A percentile compares a stretch with the other conserved stretches of the same genome.
Conservation (phyloP, 2,888 invertebrate genomes). For the Zhuqinia jingwanae region DNA sequence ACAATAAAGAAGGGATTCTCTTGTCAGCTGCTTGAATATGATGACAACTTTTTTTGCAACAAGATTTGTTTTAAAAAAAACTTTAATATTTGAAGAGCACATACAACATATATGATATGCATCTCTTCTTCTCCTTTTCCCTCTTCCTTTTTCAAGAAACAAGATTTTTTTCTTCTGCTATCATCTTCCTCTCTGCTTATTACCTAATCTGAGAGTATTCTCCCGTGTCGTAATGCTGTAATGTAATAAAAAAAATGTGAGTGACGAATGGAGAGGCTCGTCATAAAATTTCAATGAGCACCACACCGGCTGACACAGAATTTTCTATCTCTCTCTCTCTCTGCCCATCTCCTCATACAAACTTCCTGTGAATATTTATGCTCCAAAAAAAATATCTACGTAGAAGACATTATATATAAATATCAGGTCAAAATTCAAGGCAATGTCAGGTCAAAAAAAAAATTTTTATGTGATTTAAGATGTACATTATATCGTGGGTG, state of each 20-base stretch:
- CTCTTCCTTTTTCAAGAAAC: constrained; percentile 8
- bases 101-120: too few relatives aligned
- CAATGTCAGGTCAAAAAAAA: too few relatives aligned
- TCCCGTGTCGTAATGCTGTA: constrained; percentile 30
- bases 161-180: not conserved
- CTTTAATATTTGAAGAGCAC: too few relatives aligned
- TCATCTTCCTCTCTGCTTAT: not conserved
- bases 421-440: not conserved
- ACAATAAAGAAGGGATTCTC: too few relatives aligned
- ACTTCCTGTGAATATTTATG: not conserved
- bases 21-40: too few relatives aligned
- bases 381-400: not conserved
- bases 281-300: constrained; percentile 67
- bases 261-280: constrained; percentile 53
- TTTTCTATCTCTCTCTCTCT: too few relatives aligned
- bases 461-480: too few relatives aligned
- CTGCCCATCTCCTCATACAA: not conserved
- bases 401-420: not conserved
- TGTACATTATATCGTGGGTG: too few relatives aligned
- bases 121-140: too few relatives aligned
- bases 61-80: too few relatives aligned
- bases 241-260: constrained; percentile 44
- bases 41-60: too few relatives aligned
- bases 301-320: constrained; percentile 50
- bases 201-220: constrained; percentile 32